A percentile compares a stretch with the other conserved stretches of the same genome.
These are phyloP conservation scores for Desoria tigrina DNA, from an alignment of 2,888 invertebrate species.

Conservation along the genomic window DNA sequence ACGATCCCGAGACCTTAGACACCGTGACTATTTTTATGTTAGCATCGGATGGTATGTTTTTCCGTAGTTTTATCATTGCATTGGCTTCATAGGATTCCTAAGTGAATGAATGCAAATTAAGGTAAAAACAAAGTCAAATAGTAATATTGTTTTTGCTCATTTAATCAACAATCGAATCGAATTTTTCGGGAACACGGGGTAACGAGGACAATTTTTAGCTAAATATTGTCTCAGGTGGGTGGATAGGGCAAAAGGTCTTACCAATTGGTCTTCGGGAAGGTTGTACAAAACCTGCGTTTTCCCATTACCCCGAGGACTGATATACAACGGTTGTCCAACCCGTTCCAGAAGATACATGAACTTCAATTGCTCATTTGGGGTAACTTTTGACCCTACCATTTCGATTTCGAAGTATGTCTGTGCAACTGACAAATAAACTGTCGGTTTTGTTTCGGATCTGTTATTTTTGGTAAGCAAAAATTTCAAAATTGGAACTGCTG, in stretches of 20 bases:
- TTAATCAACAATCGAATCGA: too few species aligned
- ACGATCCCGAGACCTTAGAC: constrained; percentile 15
- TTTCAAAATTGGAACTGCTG: too few species aligned
- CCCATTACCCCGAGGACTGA: constrained; percentile 31
- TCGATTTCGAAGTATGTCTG: too few species aligned
- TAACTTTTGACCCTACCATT: too few species aligned
- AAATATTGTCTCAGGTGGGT: neutral
- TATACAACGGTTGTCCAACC: constrained; percentile 14
- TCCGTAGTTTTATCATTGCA: constrained; percentile 25
- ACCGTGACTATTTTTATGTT: too few species aligned
- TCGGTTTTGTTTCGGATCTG: too few species aligned
- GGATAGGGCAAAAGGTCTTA: constrained; percentile 8
- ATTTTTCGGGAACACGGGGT: too few species aligned
- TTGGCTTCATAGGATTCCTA: constrained; percentile 29
- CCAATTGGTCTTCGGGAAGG: constrained; percentile 24
- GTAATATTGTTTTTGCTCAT: neutral
- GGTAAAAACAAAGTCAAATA: neutral
- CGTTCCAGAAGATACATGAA: constrained; percentile 29
- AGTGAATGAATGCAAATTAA: neutral
- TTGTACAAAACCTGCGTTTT: constrained; percentile 29
- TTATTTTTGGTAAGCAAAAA: too few species aligned
- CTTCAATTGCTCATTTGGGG: constrained; percentile 23
- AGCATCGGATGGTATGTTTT: constrained; percentile 25
- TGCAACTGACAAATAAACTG: too few species aligned
- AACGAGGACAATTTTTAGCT: too few species aligned